A percentile compares a stretch with the other conserved stretches of the same genome.
Evolutionary conservation across 2,888 invertebrate genomes (phyloP).

Genomic region (Diaphora mendica): DNA sequence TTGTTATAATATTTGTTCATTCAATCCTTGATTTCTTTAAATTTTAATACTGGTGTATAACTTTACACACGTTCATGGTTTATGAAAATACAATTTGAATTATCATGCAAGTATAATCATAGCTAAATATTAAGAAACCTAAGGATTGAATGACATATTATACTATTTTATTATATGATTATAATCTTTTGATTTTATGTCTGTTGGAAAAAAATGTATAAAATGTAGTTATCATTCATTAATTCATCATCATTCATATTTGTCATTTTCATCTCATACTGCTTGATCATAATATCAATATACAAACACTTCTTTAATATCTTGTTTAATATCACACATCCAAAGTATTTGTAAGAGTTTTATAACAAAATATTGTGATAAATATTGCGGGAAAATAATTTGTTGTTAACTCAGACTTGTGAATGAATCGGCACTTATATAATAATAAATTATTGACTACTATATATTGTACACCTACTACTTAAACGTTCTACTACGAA

Average conservation of each 20-base stretch:
- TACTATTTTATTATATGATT: slow-evolving; percentile 21
- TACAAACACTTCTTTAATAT: slow-evolving; percentile 41
- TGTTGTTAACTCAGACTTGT: background rate
- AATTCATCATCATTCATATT: slow-evolving; percentile 57
- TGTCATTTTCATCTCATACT: slow-evolving; percentile 59
- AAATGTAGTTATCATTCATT: slow-evolving; percentile 54
- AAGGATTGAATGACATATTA: slow-evolving; percentile 40
- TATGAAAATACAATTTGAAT: slow-evolving; percentile 6
- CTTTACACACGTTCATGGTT: slow-evolving; percentile 14
- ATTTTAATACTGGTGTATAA: slow-evolving; percentile 39
- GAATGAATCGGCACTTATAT: background rate
- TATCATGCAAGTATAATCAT: slow-evolving; percentile 11
- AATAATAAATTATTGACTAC: background rate
- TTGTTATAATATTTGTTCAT: slow-evolving; percentile 68
- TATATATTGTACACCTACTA: no score
- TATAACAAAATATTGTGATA: slow-evolving; percentile 39
- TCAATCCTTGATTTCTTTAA: slow-evolving; percentile 71
- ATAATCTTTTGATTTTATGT: slow-evolving; percentile 35
- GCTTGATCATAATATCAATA: slow-evolving; percentile 54
- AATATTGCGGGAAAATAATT: slow-evolving; percentile 32
- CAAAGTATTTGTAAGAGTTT: slow-evolving; percentile 8
- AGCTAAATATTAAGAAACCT: slow-evolving; percentile 19
- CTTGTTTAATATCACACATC: slow-evolving; percentile 52
- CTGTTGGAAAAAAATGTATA: slow-evolving; percentile 33
- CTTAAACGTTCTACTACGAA: background rate